Conservation (phyloP, 2,797 vertebrate genomes). For the Naso thynnoides region DNA sequence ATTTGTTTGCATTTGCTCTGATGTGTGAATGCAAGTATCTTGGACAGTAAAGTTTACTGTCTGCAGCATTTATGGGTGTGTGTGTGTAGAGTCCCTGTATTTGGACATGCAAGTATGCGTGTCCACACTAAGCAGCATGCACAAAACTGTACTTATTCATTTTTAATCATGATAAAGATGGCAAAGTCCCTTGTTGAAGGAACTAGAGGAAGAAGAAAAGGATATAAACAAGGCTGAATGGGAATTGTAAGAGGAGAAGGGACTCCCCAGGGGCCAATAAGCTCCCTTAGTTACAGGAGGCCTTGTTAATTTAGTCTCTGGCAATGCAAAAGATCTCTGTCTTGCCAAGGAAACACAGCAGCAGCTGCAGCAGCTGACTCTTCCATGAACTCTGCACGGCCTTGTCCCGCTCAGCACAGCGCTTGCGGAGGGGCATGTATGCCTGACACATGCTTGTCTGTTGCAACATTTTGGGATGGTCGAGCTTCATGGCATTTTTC, state of each 20-base stretch:
- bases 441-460: neutral
- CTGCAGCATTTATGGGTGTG: neutral
- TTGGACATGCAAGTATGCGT: conserved; percentile 2
- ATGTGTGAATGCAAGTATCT: conserved; percentile 22
- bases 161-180: conserved; percentile 58
- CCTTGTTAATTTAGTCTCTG: conserved; percentile 74
- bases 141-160: conserved; percentile 40
- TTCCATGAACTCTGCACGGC: conserved; percentile 59
- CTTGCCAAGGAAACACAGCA: conserved; percentile 52
- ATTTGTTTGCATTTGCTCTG: conserved; percentile 32
- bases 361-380: conserved; percentile 61
- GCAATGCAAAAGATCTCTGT: conserved; percentile 56
- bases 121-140: neutral
- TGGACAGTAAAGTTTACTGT: conserved; percentile 34
- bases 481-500: neutral
- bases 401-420: conserved; percentile 35
- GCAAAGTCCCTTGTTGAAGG: conserved; percentile 34
- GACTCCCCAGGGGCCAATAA: conserved; percentile 72
- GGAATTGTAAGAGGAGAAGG: conserved; percentile 60
- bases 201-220: conserved; percentile 44
- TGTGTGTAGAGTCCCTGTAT: conserved; percentile 12
- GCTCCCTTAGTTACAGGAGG: conserved; percentile 74
- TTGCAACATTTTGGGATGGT: conserved; percentile 16
- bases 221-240: conserved; percentile 69
- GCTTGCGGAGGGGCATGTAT: conserved; percentile 1